Base-by-base conservation (phyloP, 2,113 vertebrate genomes). In the Brachyistius frenatus region DNA sequence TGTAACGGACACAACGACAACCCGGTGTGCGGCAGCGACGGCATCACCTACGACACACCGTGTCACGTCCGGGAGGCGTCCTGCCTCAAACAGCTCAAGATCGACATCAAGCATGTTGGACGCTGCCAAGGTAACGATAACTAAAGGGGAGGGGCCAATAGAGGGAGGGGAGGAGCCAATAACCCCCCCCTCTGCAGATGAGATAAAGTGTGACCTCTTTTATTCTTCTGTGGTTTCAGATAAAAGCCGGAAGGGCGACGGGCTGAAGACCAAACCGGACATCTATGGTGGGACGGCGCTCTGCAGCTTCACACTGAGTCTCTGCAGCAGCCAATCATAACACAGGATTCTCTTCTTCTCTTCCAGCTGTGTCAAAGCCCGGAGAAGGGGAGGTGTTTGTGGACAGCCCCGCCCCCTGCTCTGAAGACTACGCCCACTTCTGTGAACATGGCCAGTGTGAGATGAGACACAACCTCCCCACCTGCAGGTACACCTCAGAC, bases 1-100 rank as follows among this genome's bases (percentile, higher is more conserved):
- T 99, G 98, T 92, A 99, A 96, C 53, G 98, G 97, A 41, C 97
- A 98, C 94, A 99, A 98, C 77, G 97, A 99, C 86, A 99, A 99
- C 92, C 97, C 96, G 2, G 97, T 99, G 50, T 99, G 97, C 80
- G 98, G 97, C 89, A 95, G 95, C 62, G 95, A 99, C 79, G 96
- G 97, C 66, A 95, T 95, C 84, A 99, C 97, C 41, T 99, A 99
- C 90, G 96, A 96, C 80, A 99, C 98, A 66, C 98, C 98, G 0
- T 99, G 98, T 78, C 97, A 98, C 90, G 97, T 99, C 64, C 93
- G 97, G 71, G 98, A 99, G 91, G 97, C 97, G 0, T 99, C 98
- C 2, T 99, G 97, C 88, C 95, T 97, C 93, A 97, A 97, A 73
- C 98, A 99, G 93, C 96, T 97, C 68, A 97, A 98, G 91, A 99